Percentiles rank a stretch among this genome's conserved stretches.
Conservation (phyloP, 1,140 invertebrate genomes). For the Caenorhabditis elegans region WBcel235 BX284603.4:2486001-2486500, state of each 20-base stretch:
- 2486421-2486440: too few relatives aligned
- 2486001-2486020: too few relatives aligned
- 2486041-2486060: too few relatives aligned
- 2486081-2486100: too few relatives aligned
- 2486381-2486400: constrained; percentile 11
- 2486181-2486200: too few relatives aligned
- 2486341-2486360: neutral
- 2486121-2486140: too few relatives aligned
- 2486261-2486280: neutral
- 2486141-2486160: too few relatives aligned
- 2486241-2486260: neutral
- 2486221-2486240: neutral
- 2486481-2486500: neutral
- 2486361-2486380: neutral
- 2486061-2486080: too few relatives aligned
- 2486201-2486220: neutral
- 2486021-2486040: too few relatives aligned
- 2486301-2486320: neutral
- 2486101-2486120: too few relatives aligned
- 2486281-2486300: neutral
- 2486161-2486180: too few relatives aligned
- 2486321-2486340: neutral
- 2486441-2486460: neutral
- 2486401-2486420: neutral
- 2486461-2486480: neutral